A percentile compares a stretch with the other conserved stretches of the same genome.
Conservation (phyloP, 2,797 vertebrate genomes). For the Mormyrus hasselquistii region DNA sequence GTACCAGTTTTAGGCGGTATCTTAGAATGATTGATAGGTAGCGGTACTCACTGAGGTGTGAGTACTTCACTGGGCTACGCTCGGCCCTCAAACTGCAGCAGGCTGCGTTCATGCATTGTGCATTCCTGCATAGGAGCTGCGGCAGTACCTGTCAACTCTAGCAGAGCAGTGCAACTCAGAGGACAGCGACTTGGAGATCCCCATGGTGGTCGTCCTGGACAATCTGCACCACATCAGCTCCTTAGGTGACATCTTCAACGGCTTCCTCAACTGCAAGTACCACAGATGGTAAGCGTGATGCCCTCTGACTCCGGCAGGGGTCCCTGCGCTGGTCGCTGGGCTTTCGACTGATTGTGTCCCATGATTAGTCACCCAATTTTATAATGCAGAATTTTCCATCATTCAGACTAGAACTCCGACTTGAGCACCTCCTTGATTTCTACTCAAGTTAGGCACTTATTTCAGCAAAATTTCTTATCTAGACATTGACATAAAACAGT, state of each 20-base stretch:
- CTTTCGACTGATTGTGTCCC: not conserved
- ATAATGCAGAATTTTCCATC: not conserved
- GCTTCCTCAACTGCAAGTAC: constrained; percentile 77
- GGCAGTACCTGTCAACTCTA: constrained; percentile 75
- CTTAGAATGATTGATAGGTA: not conserved
- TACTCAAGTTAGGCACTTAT: not conserved
- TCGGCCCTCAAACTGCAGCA: not conserved
- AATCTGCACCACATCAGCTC: constrained; percentile 76
- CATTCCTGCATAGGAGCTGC: constrained; percentile 61
- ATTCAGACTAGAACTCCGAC: not conserved
- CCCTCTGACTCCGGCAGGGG: not conserved
- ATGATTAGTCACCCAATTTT: not conserved
- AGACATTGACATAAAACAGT: not conserved
- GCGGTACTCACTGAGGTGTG: not conserved
- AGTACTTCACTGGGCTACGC: not conserved
- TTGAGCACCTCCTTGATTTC: not conserved
- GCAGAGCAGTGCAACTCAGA: constrained; percentile 72
- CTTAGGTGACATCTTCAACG: constrained; percentile 75
- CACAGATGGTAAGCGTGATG: constrained; percentile 65
- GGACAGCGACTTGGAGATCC: constrained; percentile 61
- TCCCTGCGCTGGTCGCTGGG: not conserved
- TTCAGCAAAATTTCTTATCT: not conserved
- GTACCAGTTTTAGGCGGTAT: not conserved
- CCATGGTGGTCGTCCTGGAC: constrained; percentile 75
- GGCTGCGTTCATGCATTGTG: not conserved